Conservation (phyloP, 2,797 vertebrate genomes). For the Coccyzus lansbergi region DNA sequence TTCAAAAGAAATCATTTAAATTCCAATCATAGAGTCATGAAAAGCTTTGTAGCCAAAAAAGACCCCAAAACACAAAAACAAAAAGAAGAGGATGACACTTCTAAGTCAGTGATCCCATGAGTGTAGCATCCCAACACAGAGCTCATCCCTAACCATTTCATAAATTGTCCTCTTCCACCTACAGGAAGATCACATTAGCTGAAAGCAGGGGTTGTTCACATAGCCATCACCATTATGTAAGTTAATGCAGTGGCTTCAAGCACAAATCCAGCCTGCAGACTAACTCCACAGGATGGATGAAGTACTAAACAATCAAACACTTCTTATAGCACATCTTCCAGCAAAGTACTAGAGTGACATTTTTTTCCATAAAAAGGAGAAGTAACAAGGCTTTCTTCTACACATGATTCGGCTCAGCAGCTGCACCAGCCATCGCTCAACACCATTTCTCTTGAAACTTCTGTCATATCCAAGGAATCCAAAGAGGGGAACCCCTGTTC, state of each 20-base stretch:
- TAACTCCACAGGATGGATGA: background rate
- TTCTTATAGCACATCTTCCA: background rate
- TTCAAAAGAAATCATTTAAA: background rate
- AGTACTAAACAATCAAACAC: background rate
- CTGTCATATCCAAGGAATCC: background rate
- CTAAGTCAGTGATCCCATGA: background rate
- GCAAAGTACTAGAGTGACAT: background rate
- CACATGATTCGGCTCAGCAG: background rate
- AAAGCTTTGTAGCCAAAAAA: background rate
- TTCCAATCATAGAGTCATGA: background rate
- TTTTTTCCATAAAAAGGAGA: background rate
- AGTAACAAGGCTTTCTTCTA: background rate
- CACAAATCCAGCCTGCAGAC: background rate
- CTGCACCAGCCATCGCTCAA: background rate
- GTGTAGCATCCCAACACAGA: background rate
- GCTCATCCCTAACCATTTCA: background rate
- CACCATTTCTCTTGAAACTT: background rate
- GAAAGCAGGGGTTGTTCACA: background rate
- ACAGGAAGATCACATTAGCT: background rate
- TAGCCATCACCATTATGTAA: background rate
- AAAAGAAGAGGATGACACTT: background rate
- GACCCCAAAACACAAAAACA: background rate
- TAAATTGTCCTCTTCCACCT: background rate
- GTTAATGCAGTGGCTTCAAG: background rate
- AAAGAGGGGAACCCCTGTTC: background rate